These are phyloP conservation scores for Lithobates pipiens DNA, from an alignment of 2,797 vertebrate genomes.

Conservation along the genomic window DNA sequence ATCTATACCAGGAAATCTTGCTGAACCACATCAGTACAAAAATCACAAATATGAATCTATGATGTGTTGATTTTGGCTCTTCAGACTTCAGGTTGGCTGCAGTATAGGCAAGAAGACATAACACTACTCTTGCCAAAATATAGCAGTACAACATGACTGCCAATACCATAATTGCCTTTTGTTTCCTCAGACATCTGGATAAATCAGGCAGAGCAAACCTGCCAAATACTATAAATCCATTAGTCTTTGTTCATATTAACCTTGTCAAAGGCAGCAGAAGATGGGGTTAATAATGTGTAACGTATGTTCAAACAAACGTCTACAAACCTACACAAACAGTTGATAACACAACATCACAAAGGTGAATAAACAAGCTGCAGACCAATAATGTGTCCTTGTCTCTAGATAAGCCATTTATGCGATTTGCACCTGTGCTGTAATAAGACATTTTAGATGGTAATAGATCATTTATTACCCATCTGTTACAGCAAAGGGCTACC, in stretches of 20 bases:
- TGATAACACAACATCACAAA: slow-evolving; percentile 32
- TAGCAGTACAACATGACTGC: slow-evolving; percentile 34
- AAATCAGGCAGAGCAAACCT: slow-evolving; percentile 30
- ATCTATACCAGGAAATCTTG: neutral
- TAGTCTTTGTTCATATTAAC: slow-evolving; percentile 52
- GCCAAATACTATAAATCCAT: slow-evolving; percentile 50
- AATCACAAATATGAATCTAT: neutral
- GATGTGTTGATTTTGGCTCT: slow-evolving; percentile 5
- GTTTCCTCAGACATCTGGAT: slow-evolving; percentile 46
- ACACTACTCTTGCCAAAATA: slow-evolving; percentile 8
- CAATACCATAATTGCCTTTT: slow-evolving; percentile 56
- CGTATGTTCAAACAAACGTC: slow-evolving; percentile 10
- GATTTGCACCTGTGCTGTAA: slow-evolving; percentile 42
- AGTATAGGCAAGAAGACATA: slow-evolving; percentile 5
- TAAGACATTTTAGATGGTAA: slow-evolving; percentile 43
- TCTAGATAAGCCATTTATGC: slow-evolving; percentile 51
- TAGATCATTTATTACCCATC: slow-evolving; percentile 48
- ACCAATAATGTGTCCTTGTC: slow-evolving; percentile 34
- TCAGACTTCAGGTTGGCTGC: neutral
- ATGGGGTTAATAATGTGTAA: slow-evolving; percentile 48
- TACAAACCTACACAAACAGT: slow-evolving; percentile 22
- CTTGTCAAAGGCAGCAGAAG: slow-evolving; percentile 35
- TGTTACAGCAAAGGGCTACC: slow-evolving; percentile 40
- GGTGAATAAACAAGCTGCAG: slow-evolving; percentile 41
- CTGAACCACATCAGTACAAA: neutral